Percentiles rank a stretch among this genome's conserved stretches.
Evolutionary conservation across 2,113 vertebrate genomes (phyloP).

Genomic region (Thamnophis sirtalis): DNA sequence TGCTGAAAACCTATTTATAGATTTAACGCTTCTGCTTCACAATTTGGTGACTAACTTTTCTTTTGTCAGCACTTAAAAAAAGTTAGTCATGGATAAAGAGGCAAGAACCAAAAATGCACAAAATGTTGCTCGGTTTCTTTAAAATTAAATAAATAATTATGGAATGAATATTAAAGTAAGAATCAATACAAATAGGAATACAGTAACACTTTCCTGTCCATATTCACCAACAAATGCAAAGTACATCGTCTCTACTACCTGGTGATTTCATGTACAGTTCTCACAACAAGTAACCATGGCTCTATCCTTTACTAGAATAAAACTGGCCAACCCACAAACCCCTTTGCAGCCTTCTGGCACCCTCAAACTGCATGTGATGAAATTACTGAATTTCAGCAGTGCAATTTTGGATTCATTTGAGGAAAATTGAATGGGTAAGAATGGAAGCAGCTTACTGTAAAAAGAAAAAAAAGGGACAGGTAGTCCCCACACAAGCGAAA

Average conservation of each 20-base stretch:
- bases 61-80: background rate
- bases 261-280: background rate
- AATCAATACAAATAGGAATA: background rate
- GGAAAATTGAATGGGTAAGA: background rate
- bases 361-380: background rate
- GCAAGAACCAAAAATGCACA: constrained; percentile 14
- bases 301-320: background rate
- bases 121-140: background rate
- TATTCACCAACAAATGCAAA: background rate
- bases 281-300: background rate
- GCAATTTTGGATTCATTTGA: background rate
- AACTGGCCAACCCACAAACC: background rate
- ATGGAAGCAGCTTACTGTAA: background rate
- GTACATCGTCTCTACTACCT: background rate
- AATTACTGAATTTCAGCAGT: background rate
- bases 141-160: background rate
- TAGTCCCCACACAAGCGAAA: too few relatives aligned
- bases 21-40: constrained; percentile 2
- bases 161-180: background rate
- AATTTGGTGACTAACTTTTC: constrained; percentile 31
- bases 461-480: background rate
- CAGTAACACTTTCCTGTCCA: background rate
- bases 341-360: background rate
- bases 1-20: constrained; percentile 26
- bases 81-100: background rate